These are phyloP conservation scores for human DNA, from an alignment of 2,113 vertebrate genomes.

Conservation along the genomic window GRCh38 chr7:158821001-158821500, in stretches of 20 bases:
- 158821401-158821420: background rate
- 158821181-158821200: background rate
- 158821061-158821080: background rate
- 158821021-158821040: background rate
- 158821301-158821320: background rate
- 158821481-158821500: background rate
- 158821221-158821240: background rate
- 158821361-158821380: background rate
- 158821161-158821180: background rate
- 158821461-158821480: background rate
- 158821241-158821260: background rate
- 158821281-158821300: background rate
- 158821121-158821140: background rate
- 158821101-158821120: constrained; percentile 3
- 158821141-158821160: background rate
- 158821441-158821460: no score
- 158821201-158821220: background rate
- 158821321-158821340: background rate
- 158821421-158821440: background rate
- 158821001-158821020: background rate
- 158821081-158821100: background rate
- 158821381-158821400: background rate
- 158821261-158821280: background rate
- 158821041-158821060: background rate
- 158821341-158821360: background rate